A percentile compares a stretch with the other conserved stretches of the same genome.
Conservation (phyloP, 1,140 invertebrate species). For the Heliconius melpomene region DNA sequence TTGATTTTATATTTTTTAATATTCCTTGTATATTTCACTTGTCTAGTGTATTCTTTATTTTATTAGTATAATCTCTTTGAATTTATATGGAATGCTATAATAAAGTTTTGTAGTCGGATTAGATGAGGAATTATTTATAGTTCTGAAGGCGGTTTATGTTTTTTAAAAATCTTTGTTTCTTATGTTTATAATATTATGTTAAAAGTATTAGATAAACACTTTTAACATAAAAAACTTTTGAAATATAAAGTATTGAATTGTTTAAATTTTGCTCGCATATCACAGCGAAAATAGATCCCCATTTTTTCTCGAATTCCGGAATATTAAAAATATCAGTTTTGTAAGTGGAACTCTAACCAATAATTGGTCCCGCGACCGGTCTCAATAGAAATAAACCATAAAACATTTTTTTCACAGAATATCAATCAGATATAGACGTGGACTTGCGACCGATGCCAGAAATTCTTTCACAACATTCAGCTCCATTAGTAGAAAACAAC, state of each 20-base stretch:
- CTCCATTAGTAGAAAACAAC: conserved; percentile 59
- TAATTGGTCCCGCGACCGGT: rapidly evolving
- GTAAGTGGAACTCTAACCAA: too few relatives aligned
- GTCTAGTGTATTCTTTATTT: conserved; percentile 10
- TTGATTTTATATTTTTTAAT: too few relatives aligned
- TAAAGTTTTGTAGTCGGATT: neutral
- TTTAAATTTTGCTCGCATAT: neutral
- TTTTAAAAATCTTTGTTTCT: neutral
- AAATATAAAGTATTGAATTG: neutral
- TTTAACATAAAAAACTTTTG: too few relatives aligned
- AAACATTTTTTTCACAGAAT: conserved; percentile 57
- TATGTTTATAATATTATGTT: neutral
- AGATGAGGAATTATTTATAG: neutral
- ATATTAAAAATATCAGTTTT: too few relatives aligned
- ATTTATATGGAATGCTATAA: neutral
- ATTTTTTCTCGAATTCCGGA: too few relatives aligned
- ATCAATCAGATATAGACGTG: conserved; percentile 68
- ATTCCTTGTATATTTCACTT: conserved; percentile 4
- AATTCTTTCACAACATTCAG: conserved; percentile 58
- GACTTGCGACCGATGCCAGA: conserved; percentile 52
- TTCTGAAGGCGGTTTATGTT: neutral
- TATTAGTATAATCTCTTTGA: neutral
- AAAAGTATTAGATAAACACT: neutral
- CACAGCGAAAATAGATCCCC: too few relatives aligned
- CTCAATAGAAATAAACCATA: neutral